Percentiles rank a stretch among this genome's conserved stretches.
These are phyloP conservation scores for Monodelphis domestica DNA, from an alignment of 2,797 vertebrate species.

Conservation along the genomic window DNA sequence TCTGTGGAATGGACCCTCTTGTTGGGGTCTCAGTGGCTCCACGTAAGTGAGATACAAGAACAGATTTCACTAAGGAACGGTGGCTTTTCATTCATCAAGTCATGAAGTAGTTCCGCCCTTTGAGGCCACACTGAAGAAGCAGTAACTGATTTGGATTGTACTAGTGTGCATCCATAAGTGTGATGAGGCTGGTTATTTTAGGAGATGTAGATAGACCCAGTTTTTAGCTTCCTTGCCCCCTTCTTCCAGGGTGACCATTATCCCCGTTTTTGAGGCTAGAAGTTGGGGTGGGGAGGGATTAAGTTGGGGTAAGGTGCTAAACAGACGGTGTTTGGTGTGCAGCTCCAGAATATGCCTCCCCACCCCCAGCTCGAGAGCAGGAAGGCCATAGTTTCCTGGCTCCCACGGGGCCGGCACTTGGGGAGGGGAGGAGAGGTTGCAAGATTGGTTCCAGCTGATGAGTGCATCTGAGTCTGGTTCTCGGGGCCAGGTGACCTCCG, in stretches of 20 bases:
- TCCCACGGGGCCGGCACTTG: constrained; percentile 14
- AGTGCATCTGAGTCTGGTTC: constrained; percentile 56
- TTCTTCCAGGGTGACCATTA: background rate
- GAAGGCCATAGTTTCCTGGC: constrained; percentile 52
- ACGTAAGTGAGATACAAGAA: background rate
- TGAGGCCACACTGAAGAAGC: background rate
- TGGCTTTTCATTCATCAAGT: background rate
- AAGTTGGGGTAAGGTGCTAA: background rate
- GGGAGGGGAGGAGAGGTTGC: constrained; percentile 23
- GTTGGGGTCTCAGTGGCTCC: background rate
- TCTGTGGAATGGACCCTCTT: background rate
- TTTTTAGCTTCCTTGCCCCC: background rate
- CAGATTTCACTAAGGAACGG: background rate
- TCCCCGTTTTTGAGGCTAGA: background rate
- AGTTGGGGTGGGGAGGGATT: background rate
- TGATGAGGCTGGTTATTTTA: background rate
- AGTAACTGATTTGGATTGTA: background rate
- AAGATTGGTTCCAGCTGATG: constrained; percentile 66
- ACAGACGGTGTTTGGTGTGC: background rate
- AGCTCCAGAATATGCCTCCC: background rate
- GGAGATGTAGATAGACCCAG: background rate
- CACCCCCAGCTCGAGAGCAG: background rate
- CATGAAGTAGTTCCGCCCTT: background rate
- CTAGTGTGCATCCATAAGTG: background rate
- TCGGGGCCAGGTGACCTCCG: constrained; percentile 58